These are phyloP conservation scores for Tragelaphus imberbis DNA, from an alignment of 2,113 vertebrate species.

Conservation along the genomic window DNA sequence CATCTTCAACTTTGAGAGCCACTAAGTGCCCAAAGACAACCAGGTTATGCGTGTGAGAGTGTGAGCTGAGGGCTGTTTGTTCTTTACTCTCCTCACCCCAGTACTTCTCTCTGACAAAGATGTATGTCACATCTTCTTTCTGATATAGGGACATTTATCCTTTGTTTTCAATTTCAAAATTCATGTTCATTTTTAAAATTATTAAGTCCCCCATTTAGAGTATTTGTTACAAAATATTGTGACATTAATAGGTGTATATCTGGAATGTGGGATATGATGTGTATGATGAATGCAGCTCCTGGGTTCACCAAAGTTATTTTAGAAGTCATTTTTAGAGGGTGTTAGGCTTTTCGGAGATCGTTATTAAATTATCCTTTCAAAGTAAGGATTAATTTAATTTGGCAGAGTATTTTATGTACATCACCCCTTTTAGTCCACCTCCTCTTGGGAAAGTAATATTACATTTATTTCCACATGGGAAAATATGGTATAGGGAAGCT, in stretches of 20 bases:
- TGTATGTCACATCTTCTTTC: not conserved
- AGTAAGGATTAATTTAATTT: slow-evolving; percentile 7
- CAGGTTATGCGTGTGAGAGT: not conserved
- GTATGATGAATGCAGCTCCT: not conserved
- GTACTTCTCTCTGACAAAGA: not conserved
- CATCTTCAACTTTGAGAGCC: not conserved
- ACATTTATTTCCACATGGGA: not conserved
- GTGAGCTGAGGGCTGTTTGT: not conserved
- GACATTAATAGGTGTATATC: not conserved
- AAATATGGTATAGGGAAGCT: not conserved
- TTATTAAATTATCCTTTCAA: slow-evolving; percentile 32
- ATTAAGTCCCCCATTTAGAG: not conserved
- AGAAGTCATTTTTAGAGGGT: not conserved
- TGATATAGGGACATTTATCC: not conserved
- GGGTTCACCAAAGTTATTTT: not conserved
- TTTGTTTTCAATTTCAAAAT: not conserved
- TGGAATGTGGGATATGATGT: not conserved
- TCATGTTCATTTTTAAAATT: not conserved
- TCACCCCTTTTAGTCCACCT: not conserved
- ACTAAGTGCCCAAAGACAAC: not conserved
- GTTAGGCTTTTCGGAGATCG: not conserved
- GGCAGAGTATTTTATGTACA: not conserved
- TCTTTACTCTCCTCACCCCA: not conserved
- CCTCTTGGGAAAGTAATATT: not conserved
- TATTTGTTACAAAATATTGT: not conserved